Percentiles rank a stretch among this genome's conserved stretches.
These are phyloP conservation scores for Amazona vittata DNA, from an alignment of 2,113 vertebrate genomes.

Conservation along the genomic window DNA sequence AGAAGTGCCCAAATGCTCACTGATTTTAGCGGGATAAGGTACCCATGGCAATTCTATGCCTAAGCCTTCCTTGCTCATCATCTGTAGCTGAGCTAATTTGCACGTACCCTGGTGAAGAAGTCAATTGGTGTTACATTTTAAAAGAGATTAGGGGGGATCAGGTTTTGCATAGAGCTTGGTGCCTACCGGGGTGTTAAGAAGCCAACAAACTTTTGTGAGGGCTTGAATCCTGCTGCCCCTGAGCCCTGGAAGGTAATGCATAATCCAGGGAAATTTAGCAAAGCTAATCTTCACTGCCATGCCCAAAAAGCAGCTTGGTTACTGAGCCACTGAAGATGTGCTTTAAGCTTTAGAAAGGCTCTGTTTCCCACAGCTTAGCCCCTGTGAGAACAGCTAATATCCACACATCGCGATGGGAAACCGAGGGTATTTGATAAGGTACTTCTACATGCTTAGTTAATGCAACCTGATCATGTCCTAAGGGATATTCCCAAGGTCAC, in stretches of 20 bases:
- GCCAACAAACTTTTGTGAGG: not conserved
- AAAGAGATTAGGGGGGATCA: constrained; percentile 13
- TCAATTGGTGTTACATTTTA: not conserved
- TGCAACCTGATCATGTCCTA: not conserved
- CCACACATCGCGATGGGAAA: not conserved
- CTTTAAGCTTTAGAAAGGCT: not conserved
- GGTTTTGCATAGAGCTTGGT: constrained; percentile 5
- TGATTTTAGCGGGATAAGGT: fast-evolving
- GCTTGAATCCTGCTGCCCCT: not conserved
- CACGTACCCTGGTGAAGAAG: not conserved
- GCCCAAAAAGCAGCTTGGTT: not conserved
- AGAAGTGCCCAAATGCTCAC: not conserved
- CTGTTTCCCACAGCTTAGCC: not conserved
- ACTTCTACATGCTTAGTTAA: not conserved
- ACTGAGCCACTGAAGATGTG: not conserved
- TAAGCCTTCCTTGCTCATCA: not conserved
- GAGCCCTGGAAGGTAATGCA: not conserved
- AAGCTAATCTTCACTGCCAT: not conserved
- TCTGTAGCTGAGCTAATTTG: not conserved
- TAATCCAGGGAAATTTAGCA: not conserved
- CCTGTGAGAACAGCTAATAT: not conserved
- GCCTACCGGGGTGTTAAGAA: not conserved
- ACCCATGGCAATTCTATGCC: not conserved
- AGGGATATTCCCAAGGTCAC: not conserved
- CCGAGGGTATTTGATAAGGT: fast-evolving